phyloP scores from a whole-genome alignment of 2,888 invertebrate species.

The Prosopocoilus inquinatus region DNA sequence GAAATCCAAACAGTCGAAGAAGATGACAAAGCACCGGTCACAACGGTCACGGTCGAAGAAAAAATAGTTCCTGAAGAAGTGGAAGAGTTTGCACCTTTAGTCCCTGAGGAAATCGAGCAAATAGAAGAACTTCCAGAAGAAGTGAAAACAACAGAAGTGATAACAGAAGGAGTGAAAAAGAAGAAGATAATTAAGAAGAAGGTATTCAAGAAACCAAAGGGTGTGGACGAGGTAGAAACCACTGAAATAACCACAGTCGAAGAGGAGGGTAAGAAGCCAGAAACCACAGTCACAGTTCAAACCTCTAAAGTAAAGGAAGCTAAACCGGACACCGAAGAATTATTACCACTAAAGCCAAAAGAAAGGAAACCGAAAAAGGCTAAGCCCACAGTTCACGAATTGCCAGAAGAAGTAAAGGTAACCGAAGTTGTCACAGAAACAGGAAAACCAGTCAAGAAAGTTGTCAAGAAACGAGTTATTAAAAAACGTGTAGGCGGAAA shows the following conservation, averaged over 20 bases:
- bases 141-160: constrained; percentile 43
- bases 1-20: constrained; percentile 49
- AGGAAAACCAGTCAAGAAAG: constrained; percentile 39
- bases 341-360: constrained; percentile 25
- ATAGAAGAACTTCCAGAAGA: constrained; percentile 29
- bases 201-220: constrained; percentile 35
- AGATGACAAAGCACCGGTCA: constrained; percentile 27
- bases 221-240: constrained; percentile 40
- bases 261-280: constrained; percentile 33
- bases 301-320: constrained; percentile 19
- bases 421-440: constrained; percentile 36
- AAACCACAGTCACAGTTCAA: constrained; percentile 35
- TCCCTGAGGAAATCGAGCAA: constrained; percentile 33
- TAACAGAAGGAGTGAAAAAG: constrained; percentile 8
- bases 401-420: constrained; percentile 32
- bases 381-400: constrained; percentile 16
- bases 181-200: constrained; percentile 24
- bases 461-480: constrained; percentile 29
- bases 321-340: constrained; percentile 24
- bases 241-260: constrained; percentile 42
- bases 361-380: constrained; percentile 24
- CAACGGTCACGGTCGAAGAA: constrained; percentile 24
- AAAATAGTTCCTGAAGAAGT: constrained; percentile 18
- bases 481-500: constrained; percentile 28
- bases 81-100: constrained; percentile 31